Base-by-base conservation (phyloP, 1,140 invertebrate species). In the Meloidogyne floridensis region DNA sequence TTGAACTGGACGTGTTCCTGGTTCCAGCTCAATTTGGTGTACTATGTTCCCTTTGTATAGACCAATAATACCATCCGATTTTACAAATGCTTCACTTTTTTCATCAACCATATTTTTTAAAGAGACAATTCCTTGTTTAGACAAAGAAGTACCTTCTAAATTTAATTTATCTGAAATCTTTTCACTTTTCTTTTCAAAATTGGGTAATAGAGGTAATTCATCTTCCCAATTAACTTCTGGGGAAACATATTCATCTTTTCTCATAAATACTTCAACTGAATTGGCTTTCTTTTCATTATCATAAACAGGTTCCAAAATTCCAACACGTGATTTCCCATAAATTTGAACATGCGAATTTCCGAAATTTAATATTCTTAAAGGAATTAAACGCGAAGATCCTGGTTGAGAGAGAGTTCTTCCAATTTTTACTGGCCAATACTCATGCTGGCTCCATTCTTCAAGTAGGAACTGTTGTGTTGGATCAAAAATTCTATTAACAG, bases 1-100 rank as follows among this genome's bases (percentile, higher is more conserved):
- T 20, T 32, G 56, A 0, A 72, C 10, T 0, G 81, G 43, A 0
- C 59, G 18, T 0, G 77, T 53, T 7, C 77, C 77, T 32, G 47
- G 59, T 6, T 53, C 71, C 2, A 73, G 10, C 8, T 78, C 77
- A 18, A 78, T 78, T 13, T 56, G 77, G 11, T 78, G 77, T 2
- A 78, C 71, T 10, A 72, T 71, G 32, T 77, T 32, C 10, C 82
- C 82, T 43, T 70, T 80, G 20, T 83, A 83, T 1, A 53, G 42
- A 7, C 82, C 82, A 43, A 83, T 77, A 42, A 18, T 56, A 20
- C 81, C 81, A 32, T 75, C 80, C 10, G 53, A 54, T 3, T 3
- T 32, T n/a, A 74, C 81, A 10, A 70, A 74, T 0, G 73, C 82
- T 32, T 70, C 9, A 15, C 32, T 11, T 2, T 75, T 72, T 0